Conservation (phyloP, 1,140 invertebrate genomes). For the Tetragonula clypearis region DNA sequence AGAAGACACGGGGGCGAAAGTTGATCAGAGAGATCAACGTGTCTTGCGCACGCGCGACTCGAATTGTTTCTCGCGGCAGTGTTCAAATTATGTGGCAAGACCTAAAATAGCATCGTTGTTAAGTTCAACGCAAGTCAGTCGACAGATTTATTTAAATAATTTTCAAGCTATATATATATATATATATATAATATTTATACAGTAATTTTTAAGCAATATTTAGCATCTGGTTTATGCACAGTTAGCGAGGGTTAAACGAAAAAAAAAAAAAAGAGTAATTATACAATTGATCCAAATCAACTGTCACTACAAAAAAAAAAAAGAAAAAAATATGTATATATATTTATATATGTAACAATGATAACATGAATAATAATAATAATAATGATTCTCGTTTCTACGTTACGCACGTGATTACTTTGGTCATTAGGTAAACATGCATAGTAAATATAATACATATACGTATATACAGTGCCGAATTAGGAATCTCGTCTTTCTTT, state of each 20-base stretch:
- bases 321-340: background rate
- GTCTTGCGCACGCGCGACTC: background rate
- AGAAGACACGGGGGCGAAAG: background rate
- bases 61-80: conserved; percentile 23
- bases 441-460: conserved; percentile 34
- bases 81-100: conserved; percentile 10
- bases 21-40: conserved; percentile 23
- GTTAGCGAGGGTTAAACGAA: conserved; percentile 9
- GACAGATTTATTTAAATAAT: background rate
- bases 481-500: conserved; percentile 10
- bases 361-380: conserved; percentile 4
- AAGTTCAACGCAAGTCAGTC: background rate
- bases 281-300: conserved; percentile 17
- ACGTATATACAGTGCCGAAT: conserved; percentile 40
- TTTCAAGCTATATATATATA: background rate
- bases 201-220: background rate
- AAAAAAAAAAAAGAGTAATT: conserved; percentile 20
- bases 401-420: conserved; percentile 21
- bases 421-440: conserved; percentile 30
- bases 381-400: conserved; percentile 14
- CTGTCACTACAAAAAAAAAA: conserved; percentile 33
- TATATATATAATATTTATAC: background rate
- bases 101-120: background rate
- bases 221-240: background rate
- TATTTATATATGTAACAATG: background rate